Conservation (phyloP, 2,113 vertebrate species). For the Gymnorhina tibicen region DNA sequence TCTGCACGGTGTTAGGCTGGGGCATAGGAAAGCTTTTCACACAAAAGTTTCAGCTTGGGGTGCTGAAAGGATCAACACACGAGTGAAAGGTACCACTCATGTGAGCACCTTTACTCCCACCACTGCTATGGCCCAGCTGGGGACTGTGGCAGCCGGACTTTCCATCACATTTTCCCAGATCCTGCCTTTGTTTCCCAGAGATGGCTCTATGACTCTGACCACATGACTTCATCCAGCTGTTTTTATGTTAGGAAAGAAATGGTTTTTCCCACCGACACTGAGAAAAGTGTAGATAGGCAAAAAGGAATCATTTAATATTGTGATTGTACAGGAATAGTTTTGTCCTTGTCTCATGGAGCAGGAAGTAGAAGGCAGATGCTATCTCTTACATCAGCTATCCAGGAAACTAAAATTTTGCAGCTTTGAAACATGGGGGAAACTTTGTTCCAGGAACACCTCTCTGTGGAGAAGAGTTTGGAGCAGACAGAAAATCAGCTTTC, state of each 20-base stretch:
- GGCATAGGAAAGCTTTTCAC: not conserved
- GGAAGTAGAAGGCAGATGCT: not conserved
- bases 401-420: not conserved
- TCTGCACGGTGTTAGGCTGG: not conserved
- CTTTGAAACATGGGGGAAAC: not conserved
- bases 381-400: not conserved
- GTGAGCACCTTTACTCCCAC: not conserved
- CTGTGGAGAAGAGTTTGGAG: not conserved
- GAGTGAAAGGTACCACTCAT: not conserved
- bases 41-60: not conserved
- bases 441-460: not conserved
- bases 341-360: not conserved
- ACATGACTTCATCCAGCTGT: not conserved
- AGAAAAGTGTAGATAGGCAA: not conserved
- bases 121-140: too few species aligned
- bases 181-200: not conserved
- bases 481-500: not conserved
- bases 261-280: not conserved
- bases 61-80: not conserved
- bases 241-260: not conserved
- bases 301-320: not conserved
- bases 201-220: not conserved
- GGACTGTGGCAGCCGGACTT: not conserved
- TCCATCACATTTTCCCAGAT: accelerated
- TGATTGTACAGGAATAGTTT: not conserved